Base-by-base conservation (phyloP, 2,888 invertebrate genomes). In the Eudemis profundana region DNA sequence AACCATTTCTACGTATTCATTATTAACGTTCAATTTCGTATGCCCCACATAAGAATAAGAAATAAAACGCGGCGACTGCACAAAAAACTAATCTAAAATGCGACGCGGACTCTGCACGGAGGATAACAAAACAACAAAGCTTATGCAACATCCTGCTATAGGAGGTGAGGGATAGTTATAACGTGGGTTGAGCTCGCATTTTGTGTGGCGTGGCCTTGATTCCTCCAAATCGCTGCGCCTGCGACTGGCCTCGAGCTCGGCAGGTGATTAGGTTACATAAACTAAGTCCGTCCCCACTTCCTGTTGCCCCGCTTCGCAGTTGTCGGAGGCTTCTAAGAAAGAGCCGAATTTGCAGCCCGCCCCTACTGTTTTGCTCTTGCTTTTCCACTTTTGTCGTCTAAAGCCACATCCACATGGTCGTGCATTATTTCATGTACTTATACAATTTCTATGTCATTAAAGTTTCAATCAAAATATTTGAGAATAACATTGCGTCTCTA, bases 241-340 rank as follows among this genome's bases (percentile, higher is more conserved):
- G 87, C 75, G 76, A 67, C 79, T 87, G 87, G 85, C 89, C 89
- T 87, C 86, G 86, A 84, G 79, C 81, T 67, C 72, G 84, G 89
- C 90, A 92, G 92, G 91, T 92, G 92, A 92, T 92, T 92, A 89
- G 87, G 89, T 92, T 92, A 91, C 91, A 90, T 90, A 91, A 90
- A 89, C 89, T 89, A 84, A 86, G 86, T 78, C 85, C 87, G 84
- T 85, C 90, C 89, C 90, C 81, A 90, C 89, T 92, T 91, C 91
- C 92, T 90, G 90, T 85, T 87, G 82, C 84, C 86, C 83, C 87
- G 89, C 81, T 86, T 82, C 83, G 88, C 91, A 89, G 89, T 92
- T 90, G 87, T 86, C 83, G 85, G 84, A 85, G 82, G 79, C 79
- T 89, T 90, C 89, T 87, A 81, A 88, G 87, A 90, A 90, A 86